Evolutionary conservation across 2,888 invertebrate genomes (phyloP).

Genomic region (Hirtodrosophila trivittata): DNA sequence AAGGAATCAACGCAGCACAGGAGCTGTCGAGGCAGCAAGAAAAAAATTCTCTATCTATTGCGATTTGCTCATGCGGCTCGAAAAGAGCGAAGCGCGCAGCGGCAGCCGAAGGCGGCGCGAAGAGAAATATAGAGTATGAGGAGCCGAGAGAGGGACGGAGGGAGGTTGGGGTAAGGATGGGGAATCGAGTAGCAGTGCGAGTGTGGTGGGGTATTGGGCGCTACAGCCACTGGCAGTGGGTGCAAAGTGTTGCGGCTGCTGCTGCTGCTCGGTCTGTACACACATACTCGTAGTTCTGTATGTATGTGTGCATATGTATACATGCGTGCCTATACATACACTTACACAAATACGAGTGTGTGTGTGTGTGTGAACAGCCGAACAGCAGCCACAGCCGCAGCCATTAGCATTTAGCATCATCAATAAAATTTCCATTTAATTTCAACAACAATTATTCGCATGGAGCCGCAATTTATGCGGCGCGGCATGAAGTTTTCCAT

Average conservation of each 20-base stretch:
- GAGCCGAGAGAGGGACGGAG: conserved; percentile 11
- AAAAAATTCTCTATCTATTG: conserved; percentile 82
- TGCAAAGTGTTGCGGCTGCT: conserved; percentile 58
- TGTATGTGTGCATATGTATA: conserved; percentile 16
- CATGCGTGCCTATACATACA: conserved; percentile 19
- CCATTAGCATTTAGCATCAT: conserved; percentile 26
- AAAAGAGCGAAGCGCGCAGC: conserved; percentile 71
- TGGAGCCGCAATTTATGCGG: conserved; percentile 12
- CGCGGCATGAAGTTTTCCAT: conserved; percentile 1
- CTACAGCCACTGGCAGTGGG: conserved; percentile 49
- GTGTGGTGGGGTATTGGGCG: conserved; percentile 20
- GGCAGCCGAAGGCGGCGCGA: conserved; percentile 13
- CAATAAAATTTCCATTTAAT: conserved; percentile 33
- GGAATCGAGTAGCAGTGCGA: conserved; percentile 10
- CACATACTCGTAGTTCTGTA: conserved; percentile 5
- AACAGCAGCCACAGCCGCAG: not conserved
- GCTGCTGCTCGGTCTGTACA: conserved; percentile 41
- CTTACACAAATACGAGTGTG: too few relatives aligned
- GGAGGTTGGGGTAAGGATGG: conserved; percentile 13
- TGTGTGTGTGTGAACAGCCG: conserved; percentile 9
- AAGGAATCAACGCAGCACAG: conserved; percentile 60
- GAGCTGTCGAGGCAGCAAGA: conserved; percentile 58
- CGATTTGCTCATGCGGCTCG: conserved; percentile 80
- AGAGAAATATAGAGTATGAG: not conserved
- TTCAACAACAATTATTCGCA: conserved; percentile 33